Conservation (phyloP, 2,797 vertebrate genomes). For the Hippocampus kuda region DNA sequence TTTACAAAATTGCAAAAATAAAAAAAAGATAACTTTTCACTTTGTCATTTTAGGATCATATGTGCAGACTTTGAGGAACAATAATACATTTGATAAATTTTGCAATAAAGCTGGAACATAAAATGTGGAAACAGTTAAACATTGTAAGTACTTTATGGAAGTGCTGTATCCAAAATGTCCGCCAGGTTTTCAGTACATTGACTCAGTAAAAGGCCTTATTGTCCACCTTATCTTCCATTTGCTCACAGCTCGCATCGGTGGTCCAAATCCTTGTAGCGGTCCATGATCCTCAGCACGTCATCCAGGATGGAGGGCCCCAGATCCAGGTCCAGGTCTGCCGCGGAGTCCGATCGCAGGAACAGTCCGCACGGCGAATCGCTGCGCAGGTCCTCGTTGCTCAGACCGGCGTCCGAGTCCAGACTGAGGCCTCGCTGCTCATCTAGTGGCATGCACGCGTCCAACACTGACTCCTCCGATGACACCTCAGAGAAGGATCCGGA, state of each 20-base stretch:
- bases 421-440: slow-evolving; percentile 61
- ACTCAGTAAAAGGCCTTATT: background rate
- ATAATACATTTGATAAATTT: background rate
- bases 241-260: slow-evolving; percentile 62
- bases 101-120: background rate
- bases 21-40: background rate
- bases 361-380: slow-evolving; percentile 55
- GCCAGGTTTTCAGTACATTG: background rate
- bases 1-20: background rate
- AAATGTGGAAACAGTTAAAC: background rate
- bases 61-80: background rate
- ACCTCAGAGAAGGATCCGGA: slow-evolving; percentile 66
- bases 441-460: slow-evolving; percentile 50
- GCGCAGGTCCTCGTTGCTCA: slow-evolving; percentile 69
- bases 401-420: slow-evolving; percentile 66
- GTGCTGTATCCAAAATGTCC: background rate
- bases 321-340: slow-evolving; percentile 71
- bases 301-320: slow-evolving; percentile 78
- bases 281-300: slow-evolving; percentile 76
- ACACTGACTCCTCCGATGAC: slow-evolving; percentile 72
- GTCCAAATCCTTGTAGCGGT: slow-evolving; percentile 67
- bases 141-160: background rate
- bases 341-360: slow-evolving; percentile 60
- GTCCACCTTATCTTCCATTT: background rate
- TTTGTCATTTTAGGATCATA: no score